Evolutionary conservation across 2,113 vertebrate species (phyloP), one percentile per base, ranked within the genome.

Genomic region (Sander lucioperca): DNA sequence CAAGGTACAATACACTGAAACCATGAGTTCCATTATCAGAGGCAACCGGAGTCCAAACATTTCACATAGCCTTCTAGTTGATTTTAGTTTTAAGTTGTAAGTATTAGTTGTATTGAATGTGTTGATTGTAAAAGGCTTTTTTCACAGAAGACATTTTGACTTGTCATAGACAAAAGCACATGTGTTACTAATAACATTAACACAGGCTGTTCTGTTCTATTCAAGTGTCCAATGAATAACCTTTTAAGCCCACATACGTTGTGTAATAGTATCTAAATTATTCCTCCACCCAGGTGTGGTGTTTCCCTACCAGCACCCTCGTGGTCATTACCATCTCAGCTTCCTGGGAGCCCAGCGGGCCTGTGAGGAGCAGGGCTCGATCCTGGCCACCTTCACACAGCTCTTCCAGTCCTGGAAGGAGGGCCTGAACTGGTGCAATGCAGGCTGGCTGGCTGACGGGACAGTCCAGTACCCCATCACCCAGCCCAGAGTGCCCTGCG

Each of bases 371-470:
- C 97, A 99, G 78, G 97, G 93, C 0, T 93, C 97, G 0, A 82
- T 93, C 13, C 79, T 98, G 7, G 97, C 97, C 73, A 97, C 95
- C 53, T 97, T 96, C 8, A 87, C 95, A 64, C 97, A 99, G 95
- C 95, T 98, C 48, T 96, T 96, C 88, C 91, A 93, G 82, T 94
- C 96, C 56, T 99, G 97, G 97, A 95, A 94, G 16, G 96, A 97
- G 47, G 97, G 97, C 0, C 83, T 99, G 81, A 94, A 97, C 89
- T 98, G 97, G 97, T 98, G 97, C 87, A 98, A 96, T 0, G 97
- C 97, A 0, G 97, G 97, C 50, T 99, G 97, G 97, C 89, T 99
- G 88, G 94, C 94, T 0, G 97, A 98, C 0, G 96, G 96, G 54
- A 96, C 97, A 0, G 97, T 97, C 77, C 96, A 96, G 88, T 99